phyloP scores from a whole-genome alignment of 2,797 vertebrate genomes.

The Manis crassicaudata region DNA sequence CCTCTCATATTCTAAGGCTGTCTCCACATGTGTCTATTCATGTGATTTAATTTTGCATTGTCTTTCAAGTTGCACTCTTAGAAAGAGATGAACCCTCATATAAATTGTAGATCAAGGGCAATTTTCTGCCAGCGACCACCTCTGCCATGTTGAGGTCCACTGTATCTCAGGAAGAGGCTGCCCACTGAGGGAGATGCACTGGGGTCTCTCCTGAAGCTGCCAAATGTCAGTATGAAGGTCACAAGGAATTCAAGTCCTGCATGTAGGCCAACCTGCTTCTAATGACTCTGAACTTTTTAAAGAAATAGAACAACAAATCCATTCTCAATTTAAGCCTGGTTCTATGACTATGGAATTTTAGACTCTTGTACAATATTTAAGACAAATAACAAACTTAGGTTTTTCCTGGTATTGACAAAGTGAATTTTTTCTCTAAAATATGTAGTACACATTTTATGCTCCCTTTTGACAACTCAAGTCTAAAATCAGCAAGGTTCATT shows the following conservation, averaged over 20 bases:
- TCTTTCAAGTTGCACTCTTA: neutral
- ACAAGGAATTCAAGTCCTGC: neutral
- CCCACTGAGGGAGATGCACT: neutral
- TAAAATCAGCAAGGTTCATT: neutral
- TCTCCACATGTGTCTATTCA: neutral
- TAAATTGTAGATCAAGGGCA: neutral
- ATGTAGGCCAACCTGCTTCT: neutral
- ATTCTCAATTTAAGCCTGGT: neutral
- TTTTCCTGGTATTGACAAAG: neutral
- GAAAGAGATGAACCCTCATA: neutral
- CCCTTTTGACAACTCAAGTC: neutral
- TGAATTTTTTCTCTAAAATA: slow-evolving; percentile 45
- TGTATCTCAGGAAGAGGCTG: neutral
- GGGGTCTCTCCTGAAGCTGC: neutral
- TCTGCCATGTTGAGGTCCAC: neutral
- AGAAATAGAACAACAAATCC: neutral
- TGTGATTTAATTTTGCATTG: neutral
- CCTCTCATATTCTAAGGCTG: neutral
- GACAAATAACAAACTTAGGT: neutral
- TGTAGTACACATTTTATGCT: neutral
- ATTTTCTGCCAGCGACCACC: neutral
- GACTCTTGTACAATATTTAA: neutral
- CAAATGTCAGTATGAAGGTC: neutral
- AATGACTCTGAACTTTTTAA: neutral
- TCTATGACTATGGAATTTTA: neutral